Evolutionary conservation across 2,797 vertebrate species (phyloP).

Genomic region (Lagorchestes hirsutus): DNA sequence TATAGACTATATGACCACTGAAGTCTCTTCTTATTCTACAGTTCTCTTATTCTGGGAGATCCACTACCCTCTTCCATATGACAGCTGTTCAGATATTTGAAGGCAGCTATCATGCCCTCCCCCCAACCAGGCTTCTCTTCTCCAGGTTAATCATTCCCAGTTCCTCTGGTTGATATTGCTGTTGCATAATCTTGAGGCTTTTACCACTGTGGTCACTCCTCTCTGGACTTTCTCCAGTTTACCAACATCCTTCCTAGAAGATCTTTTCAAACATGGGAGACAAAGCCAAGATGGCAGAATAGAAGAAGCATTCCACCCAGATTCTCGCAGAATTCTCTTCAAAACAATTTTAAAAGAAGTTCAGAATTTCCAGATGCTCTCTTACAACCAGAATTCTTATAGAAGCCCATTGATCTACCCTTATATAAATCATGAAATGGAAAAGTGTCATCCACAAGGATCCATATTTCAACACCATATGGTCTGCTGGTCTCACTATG

Average conservation of each 20-base stretch:
- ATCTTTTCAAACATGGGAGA: background rate
- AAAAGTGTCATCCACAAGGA: background rate
- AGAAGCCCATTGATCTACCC: background rate
- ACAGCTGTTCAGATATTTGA: background rate
- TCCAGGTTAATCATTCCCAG: background rate
- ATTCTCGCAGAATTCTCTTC: background rate
- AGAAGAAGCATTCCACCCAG: background rate
- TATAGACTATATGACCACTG: background rate
- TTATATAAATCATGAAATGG: background rate
- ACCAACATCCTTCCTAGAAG: background rate
- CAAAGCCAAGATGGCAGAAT: background rate
- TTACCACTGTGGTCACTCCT: background rate
- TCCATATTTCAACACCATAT: background rate
- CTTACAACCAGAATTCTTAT: background rate
- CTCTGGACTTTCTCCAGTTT: background rate
- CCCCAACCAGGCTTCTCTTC: background rate
- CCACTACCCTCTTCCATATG: background rate
- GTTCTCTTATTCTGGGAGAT: background rate
- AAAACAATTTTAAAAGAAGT: background rate
- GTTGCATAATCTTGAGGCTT: background rate
- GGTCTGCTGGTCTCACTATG: background rate
- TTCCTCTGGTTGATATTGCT: background rate
- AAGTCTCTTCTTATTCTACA: background rate
- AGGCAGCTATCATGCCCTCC: background rate
- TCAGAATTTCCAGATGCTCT: background rate